Conservation (phyloP, 2,888 invertebrate genomes). For the Hylaea fasciaria region DNA sequence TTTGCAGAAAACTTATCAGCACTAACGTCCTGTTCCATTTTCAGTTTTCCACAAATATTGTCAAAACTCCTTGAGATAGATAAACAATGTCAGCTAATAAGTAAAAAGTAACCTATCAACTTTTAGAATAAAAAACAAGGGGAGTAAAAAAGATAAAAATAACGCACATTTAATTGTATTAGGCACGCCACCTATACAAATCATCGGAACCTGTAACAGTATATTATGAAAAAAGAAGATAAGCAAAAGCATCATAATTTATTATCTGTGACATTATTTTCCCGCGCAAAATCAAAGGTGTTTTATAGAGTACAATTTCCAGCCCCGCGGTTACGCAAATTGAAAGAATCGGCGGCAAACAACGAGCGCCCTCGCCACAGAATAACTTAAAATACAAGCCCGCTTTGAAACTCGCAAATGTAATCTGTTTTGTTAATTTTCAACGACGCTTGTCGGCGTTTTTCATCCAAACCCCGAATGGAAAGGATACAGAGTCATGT, state of each 20-base stretch:
- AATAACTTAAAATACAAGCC: constrained; percentile 2
- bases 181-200: no score
- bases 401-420: constrained; percentile 72
- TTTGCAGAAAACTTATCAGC: no score
- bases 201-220: no score
- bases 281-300: constrained; percentile 46
- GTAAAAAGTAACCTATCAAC: no score
- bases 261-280: constrained; percentile 38
- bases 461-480: constrained; percentile 57
- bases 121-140: no score
- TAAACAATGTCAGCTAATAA: no score
- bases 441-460: constrained; percentile 65
- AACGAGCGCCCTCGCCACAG: constrained; percentile 58
- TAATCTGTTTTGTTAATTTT: constrained; percentile 84
- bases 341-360: constrained; percentile 75
- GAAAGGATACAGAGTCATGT: constrained; percentile 56
- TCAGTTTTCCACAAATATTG: no score
- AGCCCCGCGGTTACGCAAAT: constrained; percentile 61
- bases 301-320: constrained; percentile 48
- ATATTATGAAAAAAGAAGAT: no score
- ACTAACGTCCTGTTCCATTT: no score
- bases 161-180: no score
- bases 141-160: no score
- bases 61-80: no score
- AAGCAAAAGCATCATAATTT: constrained; percentile 9